Conservation (phyloP, 2,113 vertebrate species). For the Patagioenas fasciata region DNA sequence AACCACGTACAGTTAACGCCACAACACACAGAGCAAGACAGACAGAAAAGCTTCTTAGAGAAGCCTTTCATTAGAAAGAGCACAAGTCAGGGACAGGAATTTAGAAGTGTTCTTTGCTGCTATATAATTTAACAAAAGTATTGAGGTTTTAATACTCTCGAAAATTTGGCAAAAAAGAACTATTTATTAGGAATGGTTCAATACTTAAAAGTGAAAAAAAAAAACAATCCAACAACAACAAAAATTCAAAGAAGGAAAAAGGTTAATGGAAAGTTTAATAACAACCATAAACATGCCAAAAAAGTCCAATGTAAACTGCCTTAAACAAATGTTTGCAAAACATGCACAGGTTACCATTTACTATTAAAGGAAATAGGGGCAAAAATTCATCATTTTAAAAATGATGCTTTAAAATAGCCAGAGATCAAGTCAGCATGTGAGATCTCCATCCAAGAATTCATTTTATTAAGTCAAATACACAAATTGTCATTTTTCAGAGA, state of each 20-base stretch:
- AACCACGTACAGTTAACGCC: neutral
- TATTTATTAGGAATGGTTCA: neutral
- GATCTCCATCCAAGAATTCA: neutral
- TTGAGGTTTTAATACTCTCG: neutral
- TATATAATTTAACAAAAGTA: neutral
- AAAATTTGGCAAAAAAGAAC: neutral
- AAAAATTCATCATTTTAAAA: neutral
- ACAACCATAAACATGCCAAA: slow-evolving; percentile 18
- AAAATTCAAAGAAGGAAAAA: neutral
- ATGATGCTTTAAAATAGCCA: neutral
- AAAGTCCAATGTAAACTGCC: neutral
- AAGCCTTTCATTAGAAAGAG: neutral
- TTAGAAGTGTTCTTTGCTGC: neutral
- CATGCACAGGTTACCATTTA: slow-evolving; percentile 13
- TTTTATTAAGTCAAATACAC: neutral
- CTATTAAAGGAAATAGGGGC: neutral
- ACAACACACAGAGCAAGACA: slow-evolving; percentile 34
- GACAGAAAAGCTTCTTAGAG: neutral
- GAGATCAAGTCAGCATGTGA: neutral
- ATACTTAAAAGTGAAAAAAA: neutral
- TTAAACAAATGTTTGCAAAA: neutral
- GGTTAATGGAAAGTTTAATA: neutral
- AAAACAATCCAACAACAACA: neutral
- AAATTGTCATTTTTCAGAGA: neutral
- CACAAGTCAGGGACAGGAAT: neutral